Percentiles rank a stretch among this genome's conserved stretches.
These are phyloP conservation scores for Sphenodon punctatus DNA, from an alignment of 2,797 vertebrate genomes.

Conservation along the genomic window DNA sequence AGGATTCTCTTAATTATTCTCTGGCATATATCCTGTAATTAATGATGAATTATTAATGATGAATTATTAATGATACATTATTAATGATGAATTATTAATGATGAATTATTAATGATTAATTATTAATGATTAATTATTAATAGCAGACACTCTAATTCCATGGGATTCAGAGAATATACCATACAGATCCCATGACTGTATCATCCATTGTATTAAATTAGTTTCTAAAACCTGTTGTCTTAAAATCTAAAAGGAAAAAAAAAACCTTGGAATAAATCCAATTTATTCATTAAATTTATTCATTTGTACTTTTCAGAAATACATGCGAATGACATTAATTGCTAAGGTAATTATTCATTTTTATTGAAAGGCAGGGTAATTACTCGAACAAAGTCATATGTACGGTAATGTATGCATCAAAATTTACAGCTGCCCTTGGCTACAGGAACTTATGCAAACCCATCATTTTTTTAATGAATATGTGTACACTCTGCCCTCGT, in stretches of 20 bases:
- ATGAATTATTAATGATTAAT: too few species aligned
- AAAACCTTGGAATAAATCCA: slow-evolving; percentile 3
- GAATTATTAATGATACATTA: too few species aligned
- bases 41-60: too few species aligned
- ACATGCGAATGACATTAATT: neutral
- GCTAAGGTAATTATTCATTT: neutral
- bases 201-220: neutral
- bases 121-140: neutral
- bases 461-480: neutral
- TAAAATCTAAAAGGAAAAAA: neutral
- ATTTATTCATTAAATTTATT: neutral
- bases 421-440: neutral
- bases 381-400: neutral
- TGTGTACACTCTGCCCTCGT: neutral
- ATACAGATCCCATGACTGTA: neutral
- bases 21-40: too few species aligned
- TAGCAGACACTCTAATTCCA: neutral
- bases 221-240: neutral
- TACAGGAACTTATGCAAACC: neutral
- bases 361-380: neutral
- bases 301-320: neutral
- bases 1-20: neutral
- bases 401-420: neutral
- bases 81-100: too few species aligned
- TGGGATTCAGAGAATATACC: neutral